Evolutionary conservation across 2,113 vertebrate genomes (phyloP).

Genomic region (Clinocottus analis): DNA sequence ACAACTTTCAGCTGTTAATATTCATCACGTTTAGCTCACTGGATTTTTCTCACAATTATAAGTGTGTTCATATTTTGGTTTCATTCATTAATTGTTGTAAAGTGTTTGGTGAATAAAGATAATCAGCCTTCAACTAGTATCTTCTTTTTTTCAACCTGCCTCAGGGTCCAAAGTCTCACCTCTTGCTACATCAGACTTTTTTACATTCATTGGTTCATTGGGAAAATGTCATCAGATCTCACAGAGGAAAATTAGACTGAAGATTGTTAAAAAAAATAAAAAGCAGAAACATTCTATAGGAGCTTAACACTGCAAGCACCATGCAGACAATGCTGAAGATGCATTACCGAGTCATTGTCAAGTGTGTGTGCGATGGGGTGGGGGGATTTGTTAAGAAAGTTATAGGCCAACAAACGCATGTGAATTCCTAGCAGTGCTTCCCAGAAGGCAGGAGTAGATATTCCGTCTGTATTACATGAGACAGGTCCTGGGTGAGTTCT

Average conservation of each 20-base stretch:
- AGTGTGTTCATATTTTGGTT: background rate
- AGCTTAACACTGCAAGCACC: background rate
- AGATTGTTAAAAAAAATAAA: too few species aligned
- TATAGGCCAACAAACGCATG: background rate
- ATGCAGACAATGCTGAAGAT: background rate
- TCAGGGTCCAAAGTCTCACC: background rate
- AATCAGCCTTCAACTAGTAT: background rate
- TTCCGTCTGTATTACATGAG: slow-evolving; percentile 5
- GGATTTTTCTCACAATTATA: background rate
- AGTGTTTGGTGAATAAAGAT: background rate
- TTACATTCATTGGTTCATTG: too few species aligned
- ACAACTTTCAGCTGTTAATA: background rate
- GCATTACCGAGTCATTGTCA: background rate
- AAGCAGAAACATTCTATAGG: too few species aligned
- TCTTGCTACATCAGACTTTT: too few species aligned
- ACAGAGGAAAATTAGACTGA: too few species aligned
- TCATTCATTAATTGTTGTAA: background rate
- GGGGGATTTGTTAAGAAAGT: background rate
- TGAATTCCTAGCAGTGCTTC: background rate
- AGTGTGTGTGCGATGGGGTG: background rate
- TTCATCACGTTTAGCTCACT: background rate
- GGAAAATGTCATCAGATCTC: too few species aligned
- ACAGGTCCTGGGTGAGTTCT: background rate
- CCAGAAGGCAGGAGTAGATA: background rate
- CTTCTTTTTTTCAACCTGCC: background rate